Conservation (phyloP, 1,140 invertebrate species). For the Matsumurasca onukii region DNA sequence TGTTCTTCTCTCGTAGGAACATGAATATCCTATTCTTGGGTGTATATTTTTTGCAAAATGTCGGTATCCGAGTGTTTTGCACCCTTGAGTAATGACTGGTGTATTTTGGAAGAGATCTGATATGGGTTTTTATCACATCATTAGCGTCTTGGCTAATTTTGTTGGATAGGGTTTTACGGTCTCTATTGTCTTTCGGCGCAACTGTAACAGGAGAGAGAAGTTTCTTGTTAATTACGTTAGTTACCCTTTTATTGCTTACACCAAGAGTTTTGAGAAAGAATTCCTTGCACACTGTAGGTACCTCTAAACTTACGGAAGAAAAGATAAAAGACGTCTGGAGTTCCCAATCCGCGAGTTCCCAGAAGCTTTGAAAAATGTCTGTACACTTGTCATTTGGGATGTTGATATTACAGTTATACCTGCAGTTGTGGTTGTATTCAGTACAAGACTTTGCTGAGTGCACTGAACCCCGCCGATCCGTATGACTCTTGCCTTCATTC, state of each 20-base stretch:
- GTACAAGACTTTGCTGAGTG: not conserved
- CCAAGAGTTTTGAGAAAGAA: constrained; percentile 21
- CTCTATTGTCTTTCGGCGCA: not conserved
- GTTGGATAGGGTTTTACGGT: not conserved
- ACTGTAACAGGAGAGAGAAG: not conserved
- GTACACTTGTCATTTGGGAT: not conserved
- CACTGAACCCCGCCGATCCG: not conserved
- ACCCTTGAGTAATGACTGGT: not conserved
- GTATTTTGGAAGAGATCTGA: not conserved
- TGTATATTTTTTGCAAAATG: too few species aligned
- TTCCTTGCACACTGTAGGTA: not conserved
- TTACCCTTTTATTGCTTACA: not conserved
- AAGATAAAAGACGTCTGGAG: constrained; percentile 3
- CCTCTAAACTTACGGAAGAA: not conserved
- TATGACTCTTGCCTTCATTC: not conserved
- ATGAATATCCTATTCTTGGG: too few species aligned
- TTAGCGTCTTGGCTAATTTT: not conserved
- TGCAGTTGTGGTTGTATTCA: not conserved
- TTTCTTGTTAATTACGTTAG: not conserved
- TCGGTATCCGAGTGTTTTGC: not conserved
- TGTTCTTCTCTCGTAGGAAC: too few species aligned
- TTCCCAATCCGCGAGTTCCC: not conserved
- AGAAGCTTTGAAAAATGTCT: constrained; percentile 1
- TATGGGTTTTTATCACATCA: not conserved
- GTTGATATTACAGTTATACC: constrained; percentile 4